Evolutionary conservation across 2,113 vertebrate genomes (phyloP).

Genomic region (Ptyas mucosa): DNA sequence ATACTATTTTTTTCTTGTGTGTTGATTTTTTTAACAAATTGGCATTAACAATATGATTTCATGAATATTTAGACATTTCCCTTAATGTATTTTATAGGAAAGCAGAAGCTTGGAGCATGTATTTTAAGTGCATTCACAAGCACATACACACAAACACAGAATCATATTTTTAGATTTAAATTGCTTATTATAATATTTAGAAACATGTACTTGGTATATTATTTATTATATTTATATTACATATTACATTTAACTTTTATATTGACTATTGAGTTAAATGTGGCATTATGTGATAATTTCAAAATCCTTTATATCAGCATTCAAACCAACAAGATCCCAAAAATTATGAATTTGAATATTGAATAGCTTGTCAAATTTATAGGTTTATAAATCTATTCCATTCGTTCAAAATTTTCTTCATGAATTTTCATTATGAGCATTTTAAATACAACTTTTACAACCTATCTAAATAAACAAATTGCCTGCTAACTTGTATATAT

Average conservation of each 20-base stretch:
- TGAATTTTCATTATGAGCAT: not conserved
- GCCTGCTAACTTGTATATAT: not conserved
- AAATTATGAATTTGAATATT: not conserved
- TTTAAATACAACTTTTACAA: not conserved
- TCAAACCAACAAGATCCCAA: not conserved
- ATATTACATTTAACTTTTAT: not conserved
- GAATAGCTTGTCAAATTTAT: not conserved
- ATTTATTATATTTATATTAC: not conserved
- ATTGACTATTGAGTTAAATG: not conserved
- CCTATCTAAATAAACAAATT: not conserved
- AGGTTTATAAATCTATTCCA: not conserved
- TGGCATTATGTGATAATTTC: not conserved
- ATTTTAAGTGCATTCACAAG: not conserved
- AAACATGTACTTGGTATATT: not conserved
- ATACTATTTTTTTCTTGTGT: not conserved
- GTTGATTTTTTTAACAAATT: not conserved
- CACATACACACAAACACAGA: not conserved
- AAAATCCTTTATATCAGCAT: not conserved
- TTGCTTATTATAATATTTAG: not conserved
- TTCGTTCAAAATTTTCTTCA: not conserved
- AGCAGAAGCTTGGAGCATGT: not conserved
- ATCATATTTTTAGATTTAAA: not conserved
- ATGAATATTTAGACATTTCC: not conserved
- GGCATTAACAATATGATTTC: not conserved
- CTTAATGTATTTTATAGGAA: not conserved